Conservation (phyloP, 2,888 invertebrate genomes). For the Drosophila pegasa region DNA sequence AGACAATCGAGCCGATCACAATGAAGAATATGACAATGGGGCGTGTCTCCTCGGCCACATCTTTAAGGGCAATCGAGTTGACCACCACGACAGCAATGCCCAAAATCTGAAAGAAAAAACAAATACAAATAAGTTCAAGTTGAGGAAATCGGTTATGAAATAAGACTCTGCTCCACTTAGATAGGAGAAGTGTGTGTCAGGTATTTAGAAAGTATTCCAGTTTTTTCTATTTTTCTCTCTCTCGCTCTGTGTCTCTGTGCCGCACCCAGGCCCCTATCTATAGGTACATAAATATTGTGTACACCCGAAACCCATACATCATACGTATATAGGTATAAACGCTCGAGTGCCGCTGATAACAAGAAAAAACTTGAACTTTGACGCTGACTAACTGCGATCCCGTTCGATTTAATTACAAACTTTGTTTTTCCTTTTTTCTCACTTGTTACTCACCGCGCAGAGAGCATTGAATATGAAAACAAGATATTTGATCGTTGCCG, state of each 20-base stretch:
- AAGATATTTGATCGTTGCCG: constrained; percentile 66
- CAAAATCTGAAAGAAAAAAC: constrained; percentile 60
- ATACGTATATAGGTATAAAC: constrained; percentile 15
- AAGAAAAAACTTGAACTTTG: constrained; percentile 29
- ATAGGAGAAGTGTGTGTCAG: constrained; percentile 2
- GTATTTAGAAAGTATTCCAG: constrained; percentile 3
- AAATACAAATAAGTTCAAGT: constrained; percentile 3
- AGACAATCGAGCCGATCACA: constrained; percentile 89
- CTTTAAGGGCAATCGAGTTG: constrained; percentile 57
- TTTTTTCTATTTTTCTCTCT: too few relatives aligned
- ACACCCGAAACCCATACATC: constrained; percentile 9
- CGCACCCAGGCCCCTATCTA: constrained; percentile 27
- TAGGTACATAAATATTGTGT: constrained; percentile 6
- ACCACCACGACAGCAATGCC: constrained; percentile 67
- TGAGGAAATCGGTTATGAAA: constrained; percentile 9
- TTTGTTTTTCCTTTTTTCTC: not conserved
- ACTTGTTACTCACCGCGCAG: constrained; percentile 70
- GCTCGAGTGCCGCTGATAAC: constrained; percentile 37
- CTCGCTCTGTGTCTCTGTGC: constrained; percentile 7
- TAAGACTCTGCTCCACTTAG: constrained; percentile 14
- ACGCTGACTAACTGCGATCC: constrained; percentile 26
- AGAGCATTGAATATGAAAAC: constrained; percentile 71
- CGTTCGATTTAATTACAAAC: not conserved
- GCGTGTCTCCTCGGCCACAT: constrained; percentile 46
- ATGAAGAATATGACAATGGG: constrained; percentile 85